Conservation (phyloP, 2,888 invertebrate species). For the Callimorpha dominula region DNA sequence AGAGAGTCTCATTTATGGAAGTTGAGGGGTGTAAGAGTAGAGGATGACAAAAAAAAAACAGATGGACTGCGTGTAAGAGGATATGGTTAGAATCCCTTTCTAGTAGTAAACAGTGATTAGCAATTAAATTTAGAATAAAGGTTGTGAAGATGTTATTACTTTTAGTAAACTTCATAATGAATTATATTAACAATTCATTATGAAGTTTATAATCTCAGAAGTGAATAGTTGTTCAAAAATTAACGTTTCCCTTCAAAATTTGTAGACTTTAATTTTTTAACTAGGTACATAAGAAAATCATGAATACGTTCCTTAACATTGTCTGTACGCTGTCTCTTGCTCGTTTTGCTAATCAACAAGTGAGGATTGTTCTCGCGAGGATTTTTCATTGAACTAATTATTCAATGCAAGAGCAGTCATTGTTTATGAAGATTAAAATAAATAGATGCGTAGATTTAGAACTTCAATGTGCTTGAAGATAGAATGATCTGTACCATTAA, state of each 20-base stretch:
- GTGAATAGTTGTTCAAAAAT: too few species aligned
- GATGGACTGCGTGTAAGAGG: too few species aligned
- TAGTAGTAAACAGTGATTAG: too few species aligned
- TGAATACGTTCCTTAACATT: slow-evolving; percentile 5
- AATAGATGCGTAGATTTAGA: slow-evolving; percentile 39
- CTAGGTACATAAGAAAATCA: not conserved
- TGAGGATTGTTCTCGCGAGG: slow-evolving; percentile 68
- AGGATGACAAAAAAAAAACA: too few species aligned
- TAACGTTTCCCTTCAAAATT: not conserved
- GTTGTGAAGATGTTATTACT: too few species aligned
- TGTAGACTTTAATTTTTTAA: not conserved
- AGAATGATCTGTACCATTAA: slow-evolving; percentile 38
- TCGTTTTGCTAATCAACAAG: slow-evolving; percentile 76
- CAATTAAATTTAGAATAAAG: too few species aligned
- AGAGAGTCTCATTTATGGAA: not conserved
- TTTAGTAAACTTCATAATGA: too few species aligned
- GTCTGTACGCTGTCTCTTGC: slow-evolving; percentile 19
- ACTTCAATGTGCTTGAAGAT: slow-evolving; percentile 34
- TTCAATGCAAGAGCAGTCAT: slow-evolving; percentile 31
- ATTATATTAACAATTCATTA: too few species aligned
- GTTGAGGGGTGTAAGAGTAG: not conserved
- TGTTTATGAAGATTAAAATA: slow-evolving; percentile 42
- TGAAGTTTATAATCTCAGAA: too few species aligned
- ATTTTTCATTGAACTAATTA: slow-evolving; percentile 71
- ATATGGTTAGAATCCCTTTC: too few species aligned